phyloP scores from a whole-genome alignment of 2,113 vertebrate species.

The Crotalus helleri region DNA sequence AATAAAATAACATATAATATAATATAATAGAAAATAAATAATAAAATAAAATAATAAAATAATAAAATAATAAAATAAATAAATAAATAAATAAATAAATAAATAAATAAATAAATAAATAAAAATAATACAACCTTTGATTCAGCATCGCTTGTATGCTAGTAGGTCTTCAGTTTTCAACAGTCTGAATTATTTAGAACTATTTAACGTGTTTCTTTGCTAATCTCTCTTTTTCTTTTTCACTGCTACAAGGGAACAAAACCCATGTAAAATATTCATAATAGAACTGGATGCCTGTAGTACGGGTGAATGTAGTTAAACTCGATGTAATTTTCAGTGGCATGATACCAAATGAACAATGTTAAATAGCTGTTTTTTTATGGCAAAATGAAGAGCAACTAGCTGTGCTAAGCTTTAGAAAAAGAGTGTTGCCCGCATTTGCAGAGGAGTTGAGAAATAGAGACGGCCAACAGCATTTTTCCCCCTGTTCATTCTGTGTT shows the following conservation, averaged over 20 bases:
- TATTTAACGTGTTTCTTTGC: slow-evolving; percentile 21
- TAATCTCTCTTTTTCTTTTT: slow-evolving; percentile 26
- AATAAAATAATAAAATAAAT: too few species aligned
- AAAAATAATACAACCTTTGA: slow-evolving; percentile 14
- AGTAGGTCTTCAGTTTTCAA: slow-evolving; percentile 9
- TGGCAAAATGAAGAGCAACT: slow-evolving; percentile 27
- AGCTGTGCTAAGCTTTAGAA: slow-evolving; percentile 27
- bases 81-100: slow-evolving; percentile 19
- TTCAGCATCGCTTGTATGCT: slow-evolving; percentile 28
- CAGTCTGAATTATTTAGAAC: slow-evolving; percentile 47
- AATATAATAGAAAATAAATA: too few species aligned
- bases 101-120: neutral
- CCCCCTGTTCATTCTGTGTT: slow-evolving; percentile 14
- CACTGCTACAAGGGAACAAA: slow-evolving; percentile 34
- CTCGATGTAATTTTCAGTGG: slow-evolving; percentile 33
- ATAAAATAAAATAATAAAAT: too few species aligned
- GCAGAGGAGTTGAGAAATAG: slow-evolving; percentile 17
- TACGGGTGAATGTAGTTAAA: slow-evolving; percentile 27
- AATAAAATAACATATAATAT: too few species aligned
- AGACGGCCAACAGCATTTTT: neutral
- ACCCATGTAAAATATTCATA: neutral
- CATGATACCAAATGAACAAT: slow-evolving; percentile 46
- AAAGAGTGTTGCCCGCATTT: slow-evolving; percentile 24
- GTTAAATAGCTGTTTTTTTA: slow-evolving; percentile 31
- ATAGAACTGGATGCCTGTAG: slow-evolving; percentile 9